phyloP scores from a whole-genome alignment of 2,113 vertebrate genomes.

The Parus major region DNA sequence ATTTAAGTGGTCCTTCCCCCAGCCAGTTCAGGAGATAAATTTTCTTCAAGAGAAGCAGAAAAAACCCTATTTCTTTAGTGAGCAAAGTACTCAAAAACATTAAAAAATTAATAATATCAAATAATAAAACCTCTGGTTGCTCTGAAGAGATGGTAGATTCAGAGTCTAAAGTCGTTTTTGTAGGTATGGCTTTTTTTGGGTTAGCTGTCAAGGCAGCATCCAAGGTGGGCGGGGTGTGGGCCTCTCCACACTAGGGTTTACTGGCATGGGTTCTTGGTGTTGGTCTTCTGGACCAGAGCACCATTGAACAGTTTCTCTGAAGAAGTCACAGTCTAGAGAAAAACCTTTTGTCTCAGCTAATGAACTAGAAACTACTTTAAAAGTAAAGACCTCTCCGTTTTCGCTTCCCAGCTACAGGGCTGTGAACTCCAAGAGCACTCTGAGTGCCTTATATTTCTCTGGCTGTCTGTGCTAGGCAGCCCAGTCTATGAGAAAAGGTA shows the following conservation, averaged over 20 bases:
- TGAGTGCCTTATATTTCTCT: background rate
- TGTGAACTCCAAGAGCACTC: rapidly evolving
- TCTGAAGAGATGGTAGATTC: background rate
- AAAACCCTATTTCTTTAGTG: background rate
- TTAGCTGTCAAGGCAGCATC: background rate
- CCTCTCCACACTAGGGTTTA: background rate
- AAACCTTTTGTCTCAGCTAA: background rate
- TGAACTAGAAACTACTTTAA: background rate
- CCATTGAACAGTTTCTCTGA: background rate
- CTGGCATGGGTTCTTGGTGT: background rate
- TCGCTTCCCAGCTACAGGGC: background rate
- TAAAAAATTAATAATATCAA: background rate
- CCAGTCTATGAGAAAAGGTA: background rate
- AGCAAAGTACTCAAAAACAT: background rate
- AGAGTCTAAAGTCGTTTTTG: background rate
- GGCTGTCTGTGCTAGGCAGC: background rate
- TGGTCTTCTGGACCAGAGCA: too few species aligned
- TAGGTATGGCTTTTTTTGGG: background rate
- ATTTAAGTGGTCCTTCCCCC: background rate
- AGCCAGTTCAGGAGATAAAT: rapidly evolving
- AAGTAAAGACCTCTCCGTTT: background rate
- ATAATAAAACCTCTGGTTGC: background rate
- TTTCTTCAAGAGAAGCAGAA: background rate
- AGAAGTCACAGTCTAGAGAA: background rate
- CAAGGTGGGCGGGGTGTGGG: rapidly evolving